A percentile compares a stretch with the other conserved stretches of the same genome.
Conservation (phyloP, 92 coral and sea anemone species). For the Palythoa heliodiscus region DNA sequence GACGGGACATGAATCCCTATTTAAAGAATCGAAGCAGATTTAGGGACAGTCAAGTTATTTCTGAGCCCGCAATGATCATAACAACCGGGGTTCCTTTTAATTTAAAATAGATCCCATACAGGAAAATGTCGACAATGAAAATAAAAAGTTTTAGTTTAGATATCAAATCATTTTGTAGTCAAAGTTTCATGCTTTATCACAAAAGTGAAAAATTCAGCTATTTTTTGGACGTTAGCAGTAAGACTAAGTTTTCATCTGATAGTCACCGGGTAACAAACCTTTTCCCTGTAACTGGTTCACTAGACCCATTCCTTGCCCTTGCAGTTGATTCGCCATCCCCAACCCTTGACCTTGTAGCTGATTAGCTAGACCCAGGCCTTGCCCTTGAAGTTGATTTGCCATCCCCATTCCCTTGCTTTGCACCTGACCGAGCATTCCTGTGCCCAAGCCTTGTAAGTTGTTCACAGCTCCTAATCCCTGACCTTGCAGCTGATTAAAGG, state of each 20-base stretch:
- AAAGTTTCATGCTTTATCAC: too few species aligned
- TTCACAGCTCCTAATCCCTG: conserved; percentile 69
- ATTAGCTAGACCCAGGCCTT: conserved; percentile 70
- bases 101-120: too few species aligned
- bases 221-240: too few species aligned
- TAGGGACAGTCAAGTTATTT: too few species aligned
- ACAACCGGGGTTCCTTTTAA: too few species aligned
- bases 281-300: conserved; percentile 78
- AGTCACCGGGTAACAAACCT: conserved; percentile 63
- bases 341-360: conserved; percentile 83
- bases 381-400: conserved; percentile 62
- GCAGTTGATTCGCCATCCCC: conserved; percentile 72
- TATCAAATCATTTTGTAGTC: too few species aligned
- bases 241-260: conserved; percentile 45
- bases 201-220: too few species aligned
- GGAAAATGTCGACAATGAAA: too few species aligned
- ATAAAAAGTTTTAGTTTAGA: too few species aligned
- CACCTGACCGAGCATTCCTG: conserved; percentile 63
- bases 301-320: conserved; percentile 74
- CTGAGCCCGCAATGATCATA: too few species aligned
- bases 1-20: too few species aligned
- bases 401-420: conserved; percentile 59
- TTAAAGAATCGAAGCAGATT: too few species aligned
- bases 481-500: conserved; percentile 65
- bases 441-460: conserved; percentile 54